These are phyloP conservation scores for Tiphia femorata DNA, from an alignment of 2,888 invertebrate genomes.

Conservation along the genomic window DNA sequence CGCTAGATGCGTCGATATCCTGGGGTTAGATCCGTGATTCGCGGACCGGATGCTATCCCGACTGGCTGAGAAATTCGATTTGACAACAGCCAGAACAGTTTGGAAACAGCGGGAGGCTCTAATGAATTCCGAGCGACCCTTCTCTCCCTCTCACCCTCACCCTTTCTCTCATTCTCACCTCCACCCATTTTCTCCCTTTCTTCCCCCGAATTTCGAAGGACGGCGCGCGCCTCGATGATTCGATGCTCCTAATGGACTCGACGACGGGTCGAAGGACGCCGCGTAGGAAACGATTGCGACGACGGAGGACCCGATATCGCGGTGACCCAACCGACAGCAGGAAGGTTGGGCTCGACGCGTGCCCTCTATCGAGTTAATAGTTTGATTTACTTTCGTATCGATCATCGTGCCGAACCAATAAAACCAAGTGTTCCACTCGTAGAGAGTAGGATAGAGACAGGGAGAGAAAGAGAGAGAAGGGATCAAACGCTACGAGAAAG, in stretches of 20 bases:
- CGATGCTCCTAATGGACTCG: conserved; percentile 5
- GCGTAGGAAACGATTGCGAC: too few relatives aligned
- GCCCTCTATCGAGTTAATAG: too few relatives aligned
- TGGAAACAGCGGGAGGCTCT: conserved; percentile 27
- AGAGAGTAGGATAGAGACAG: too few relatives aligned
- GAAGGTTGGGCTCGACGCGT: too few relatives aligned
- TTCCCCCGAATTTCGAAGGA: conserved; percentile 9
- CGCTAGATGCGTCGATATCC: conserved; percentile 8
- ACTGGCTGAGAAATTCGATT: conserved; percentile 51
- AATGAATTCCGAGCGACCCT: conserved; percentile 41
- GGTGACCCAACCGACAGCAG: too few relatives aligned
- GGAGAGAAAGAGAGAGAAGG: too few relatives aligned
- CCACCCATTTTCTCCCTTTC: conserved; percentile 1
- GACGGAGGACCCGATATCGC: too few relatives aligned
- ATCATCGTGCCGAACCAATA: too few relatives aligned
- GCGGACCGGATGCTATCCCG: conserved; percentile 43
- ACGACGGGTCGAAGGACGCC: too few relatives aligned
- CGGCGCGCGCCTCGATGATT: conserved; percentile 9
- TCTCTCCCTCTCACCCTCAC: conserved; percentile 2
- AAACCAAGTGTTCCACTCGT: too few relatives aligned
- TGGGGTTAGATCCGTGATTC: conserved; percentile 34
- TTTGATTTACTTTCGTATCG: too few relatives aligned
- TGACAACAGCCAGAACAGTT: conserved; percentile 40
- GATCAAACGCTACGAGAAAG: too few relatives aligned
- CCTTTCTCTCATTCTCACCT: conserved; percentile 9